phyloP scores from a whole-genome alignment of 2,888 invertebrate genomes.

The Cosmia trapezina region DNA sequence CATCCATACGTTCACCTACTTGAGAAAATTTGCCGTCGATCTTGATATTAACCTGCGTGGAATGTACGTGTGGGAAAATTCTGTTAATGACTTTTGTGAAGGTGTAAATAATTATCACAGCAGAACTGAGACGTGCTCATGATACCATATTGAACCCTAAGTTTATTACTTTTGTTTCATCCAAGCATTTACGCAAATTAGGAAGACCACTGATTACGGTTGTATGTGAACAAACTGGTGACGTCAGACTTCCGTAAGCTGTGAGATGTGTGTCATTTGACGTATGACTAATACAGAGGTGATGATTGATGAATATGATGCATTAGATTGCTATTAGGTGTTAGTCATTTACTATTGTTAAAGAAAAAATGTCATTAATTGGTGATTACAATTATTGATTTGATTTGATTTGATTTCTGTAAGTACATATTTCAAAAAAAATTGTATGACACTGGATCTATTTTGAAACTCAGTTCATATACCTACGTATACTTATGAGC shows the following conservation, averaged over 20 bases:
- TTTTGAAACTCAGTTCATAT: background rate
- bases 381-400: background rate
- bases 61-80: conserved; percentile 58
- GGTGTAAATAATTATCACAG: conserved; percentile 47
- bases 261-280: background rate
- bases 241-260: background rate
- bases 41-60: conserved; percentile 54
- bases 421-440: too few species aligned
- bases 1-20: conserved; percentile 58
- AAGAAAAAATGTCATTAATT: background rate
- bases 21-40: conserved; percentile 60
- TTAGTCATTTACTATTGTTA: background rate
- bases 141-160: conserved; percentile 23
- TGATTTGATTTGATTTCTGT: too few species aligned
- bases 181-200: background rate
- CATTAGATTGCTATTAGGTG: background rate
- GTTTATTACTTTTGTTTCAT: conserved; percentile 11
- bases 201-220: background rate
- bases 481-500: background rate
- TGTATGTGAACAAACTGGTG: background rate
- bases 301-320: background rate
- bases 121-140: conserved; percentile 2
- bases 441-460: too few species aligned
- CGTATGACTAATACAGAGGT: background rate
- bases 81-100: conserved; percentile 40